phyloP scores from a whole-genome alignment of 2,888 invertebrate species.

The Mythimna loreyi region DNA sequence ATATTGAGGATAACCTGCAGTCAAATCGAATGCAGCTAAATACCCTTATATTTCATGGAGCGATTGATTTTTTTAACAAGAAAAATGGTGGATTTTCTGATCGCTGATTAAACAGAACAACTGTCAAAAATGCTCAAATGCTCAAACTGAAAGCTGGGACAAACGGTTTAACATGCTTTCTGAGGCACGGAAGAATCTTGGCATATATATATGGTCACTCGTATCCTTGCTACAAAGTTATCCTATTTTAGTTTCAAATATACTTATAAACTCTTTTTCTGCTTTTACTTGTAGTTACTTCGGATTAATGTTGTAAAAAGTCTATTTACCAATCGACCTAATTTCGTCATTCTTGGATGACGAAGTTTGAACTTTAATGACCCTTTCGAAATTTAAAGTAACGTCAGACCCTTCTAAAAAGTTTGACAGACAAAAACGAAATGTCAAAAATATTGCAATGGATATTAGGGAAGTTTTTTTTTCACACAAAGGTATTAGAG shows the following conservation, averaged over 20 bases:
- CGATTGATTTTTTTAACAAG: too few relatives aligned
- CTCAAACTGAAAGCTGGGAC: too few relatives aligned
- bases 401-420: not conserved
- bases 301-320: not conserved
- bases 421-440: not conserved
- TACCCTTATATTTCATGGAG: too few relatives aligned
- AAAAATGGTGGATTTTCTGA: too few relatives aligned
- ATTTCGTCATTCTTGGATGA: slow-evolving; percentile 13
- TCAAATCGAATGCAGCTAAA: too few relatives aligned
- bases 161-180: too few relatives aligned
- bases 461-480: not conserved
- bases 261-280: not conserved
- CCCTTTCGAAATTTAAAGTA: slow-evolving; percentile 12
- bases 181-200: too few relatives aligned
- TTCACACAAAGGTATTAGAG: not conserved
- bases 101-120: too few relatives aligned
- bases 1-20: too few relatives aligned
- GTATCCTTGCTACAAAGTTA: not conserved
- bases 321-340: slow-evolving; percentile 7
- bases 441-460: slow-evolving; percentile 4
- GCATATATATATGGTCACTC: too few relatives aligned
- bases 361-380: slow-evolving; percentile 1
- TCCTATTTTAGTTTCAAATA: not conserved
- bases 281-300: not conserved
- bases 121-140: too few relatives aligned